These are phyloP conservation scores for Drosophila oshimai DNA, from an alignment of 1,140 invertebrate species.

Conservation along the genomic window DNA sequence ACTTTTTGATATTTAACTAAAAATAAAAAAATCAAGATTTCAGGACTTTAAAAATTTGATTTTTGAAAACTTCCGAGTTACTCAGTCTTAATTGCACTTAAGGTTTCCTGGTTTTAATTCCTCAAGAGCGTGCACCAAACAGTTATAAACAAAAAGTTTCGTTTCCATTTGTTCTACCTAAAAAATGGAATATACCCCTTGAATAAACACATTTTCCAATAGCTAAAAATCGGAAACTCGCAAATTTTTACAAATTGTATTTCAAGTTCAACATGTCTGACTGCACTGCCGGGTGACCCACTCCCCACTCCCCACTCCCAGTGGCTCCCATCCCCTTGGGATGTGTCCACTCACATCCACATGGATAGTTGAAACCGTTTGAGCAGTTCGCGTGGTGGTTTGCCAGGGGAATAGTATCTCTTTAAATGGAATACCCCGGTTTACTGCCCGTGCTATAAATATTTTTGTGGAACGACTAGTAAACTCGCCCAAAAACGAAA, in stretches of 20 bases:
- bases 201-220: neutral
- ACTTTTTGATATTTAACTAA: too few species aligned
- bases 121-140: too few species aligned
- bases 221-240: neutral
- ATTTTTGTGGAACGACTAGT: constrained; percentile 11
- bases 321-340: neutral
- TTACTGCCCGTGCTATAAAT: constrained; percentile 4
- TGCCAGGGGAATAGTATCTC: neutral
- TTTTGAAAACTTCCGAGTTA: too few species aligned
- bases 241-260: constrained; percentile 13
- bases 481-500: constrained; percentile 4
- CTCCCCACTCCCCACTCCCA: neutral
- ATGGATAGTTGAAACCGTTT: constrained; percentile 11
- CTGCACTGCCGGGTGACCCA: constrained; percentile 7
- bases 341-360: constrained; percentile 6
- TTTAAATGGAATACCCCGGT: constrained; percentile 6
- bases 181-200: neutral
- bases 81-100: too few species aligned
- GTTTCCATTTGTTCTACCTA: neutral
- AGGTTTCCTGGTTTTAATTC: too few species aligned
- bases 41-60: too few species aligned
- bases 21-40: too few species aligned
- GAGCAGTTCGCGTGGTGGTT: constrained; percentile 5
- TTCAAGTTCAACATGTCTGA: constrained; percentile 41
- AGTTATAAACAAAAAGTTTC: too few species aligned